Percentiles rank a stretch among this genome's conserved stretches.
These are phyloP conservation scores for Typhlomys cinereus DNA, from an alignment of 2,113 vertebrate genomes.

Conservation along the genomic window DNA sequence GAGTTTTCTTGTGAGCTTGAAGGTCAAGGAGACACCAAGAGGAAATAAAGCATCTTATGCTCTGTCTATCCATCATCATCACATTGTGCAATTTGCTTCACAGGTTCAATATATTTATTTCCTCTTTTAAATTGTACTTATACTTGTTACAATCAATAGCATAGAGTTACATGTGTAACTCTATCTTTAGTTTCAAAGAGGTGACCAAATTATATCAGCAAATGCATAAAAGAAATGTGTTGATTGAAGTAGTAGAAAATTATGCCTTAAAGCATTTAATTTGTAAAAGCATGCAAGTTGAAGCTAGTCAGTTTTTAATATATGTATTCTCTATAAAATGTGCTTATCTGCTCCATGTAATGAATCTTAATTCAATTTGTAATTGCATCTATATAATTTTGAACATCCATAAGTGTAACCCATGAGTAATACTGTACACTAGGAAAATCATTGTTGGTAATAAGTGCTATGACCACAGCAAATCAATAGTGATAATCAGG, in stretches of 20 bases:
- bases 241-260: not conserved
- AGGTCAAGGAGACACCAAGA: not conserved
- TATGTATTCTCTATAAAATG: not conserved
- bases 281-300: not conserved
- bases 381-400: not conserved
- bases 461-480: not conserved
- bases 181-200: not conserved
- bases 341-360: not conserved
- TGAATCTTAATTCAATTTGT: not conserved
- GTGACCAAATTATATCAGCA: not conserved
- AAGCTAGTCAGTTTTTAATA: not conserved
- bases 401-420: not conserved
- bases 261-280: not conserved
- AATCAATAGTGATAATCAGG: not conserved
- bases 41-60: accelerated
- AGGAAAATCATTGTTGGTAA: not conserved
- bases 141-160: not conserved
- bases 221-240: not conserved
- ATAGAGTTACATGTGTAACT: not conserved
- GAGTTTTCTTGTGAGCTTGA: accelerated
- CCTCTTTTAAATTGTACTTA: not conserved
- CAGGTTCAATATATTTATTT: not conserved
- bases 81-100: not conserved
- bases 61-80: accelerated
- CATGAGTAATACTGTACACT: not conserved